phyloP scores from a whole-genome alignment of 2,113 vertebrate genomes.

The Sigmodon hispidus region DNA sequence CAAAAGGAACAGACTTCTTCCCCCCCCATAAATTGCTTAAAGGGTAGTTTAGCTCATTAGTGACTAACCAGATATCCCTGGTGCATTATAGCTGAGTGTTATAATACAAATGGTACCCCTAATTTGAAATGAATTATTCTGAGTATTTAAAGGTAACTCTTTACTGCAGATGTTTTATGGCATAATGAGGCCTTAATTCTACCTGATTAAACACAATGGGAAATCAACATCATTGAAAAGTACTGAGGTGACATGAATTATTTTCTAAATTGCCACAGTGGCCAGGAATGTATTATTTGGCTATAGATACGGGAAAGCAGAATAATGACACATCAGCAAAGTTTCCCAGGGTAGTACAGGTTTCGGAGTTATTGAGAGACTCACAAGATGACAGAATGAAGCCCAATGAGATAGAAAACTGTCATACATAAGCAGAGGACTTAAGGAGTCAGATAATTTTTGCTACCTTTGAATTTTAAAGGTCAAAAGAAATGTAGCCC shows the following conservation, averaged over 20 bases:
- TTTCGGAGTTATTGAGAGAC: not conserved
- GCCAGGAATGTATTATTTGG: not conserved
- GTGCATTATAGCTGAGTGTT: constrained; percentile 19
- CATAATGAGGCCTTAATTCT: constrained; percentile 41
- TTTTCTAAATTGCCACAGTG: constrained; percentile 56
- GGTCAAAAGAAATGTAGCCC: not conserved
- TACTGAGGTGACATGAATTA: constrained; percentile 45
- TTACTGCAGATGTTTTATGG: constrained; percentile 63
- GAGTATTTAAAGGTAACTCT: constrained; percentile 56
- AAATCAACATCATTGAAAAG: constrained; percentile 72
- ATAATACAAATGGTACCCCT: constrained; percentile 53
- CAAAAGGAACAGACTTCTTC: not conserved
- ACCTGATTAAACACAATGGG: constrained; percentile 53
- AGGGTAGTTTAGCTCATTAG: constrained; percentile 64
- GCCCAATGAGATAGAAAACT: not conserved
- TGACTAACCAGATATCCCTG: constrained; percentile 48
- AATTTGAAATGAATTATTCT: constrained; percentile 65
- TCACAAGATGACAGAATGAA: not conserved
- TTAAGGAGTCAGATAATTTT: not conserved
- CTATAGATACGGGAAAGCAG: not conserved
- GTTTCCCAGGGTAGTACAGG: not conserved
- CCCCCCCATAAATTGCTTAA: not conserved
- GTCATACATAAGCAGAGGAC: not conserved
- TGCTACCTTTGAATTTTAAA: constrained; percentile 41
- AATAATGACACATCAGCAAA: not conserved